Evolutionary conservation across 2,113 vertebrate genomes (phyloP).

Genomic region (Antechinus flavipes): DNA sequence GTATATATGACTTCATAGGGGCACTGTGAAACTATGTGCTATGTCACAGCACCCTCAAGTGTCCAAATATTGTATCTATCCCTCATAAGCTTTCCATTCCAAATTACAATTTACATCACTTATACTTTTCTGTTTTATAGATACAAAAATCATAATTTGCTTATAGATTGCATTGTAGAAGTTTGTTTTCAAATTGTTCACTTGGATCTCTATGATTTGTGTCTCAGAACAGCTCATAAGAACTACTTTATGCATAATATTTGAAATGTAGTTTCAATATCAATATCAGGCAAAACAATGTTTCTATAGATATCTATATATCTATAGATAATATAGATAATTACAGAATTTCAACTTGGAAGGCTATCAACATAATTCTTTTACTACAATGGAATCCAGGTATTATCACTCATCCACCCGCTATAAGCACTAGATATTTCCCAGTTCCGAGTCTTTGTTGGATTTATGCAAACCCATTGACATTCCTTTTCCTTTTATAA

Average conservation of each 20-base stretch:
- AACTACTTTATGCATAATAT: background rate
- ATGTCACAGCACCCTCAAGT: constrained; percentile 78
- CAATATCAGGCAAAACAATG: background rate
- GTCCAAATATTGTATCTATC: constrained; percentile 36
- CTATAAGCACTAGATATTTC: no score
- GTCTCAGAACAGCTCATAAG: background rate
- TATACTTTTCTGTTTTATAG: constrained; percentile 28
- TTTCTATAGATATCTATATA: background rate
- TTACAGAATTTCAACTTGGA: background rate
- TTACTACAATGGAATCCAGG: no score
- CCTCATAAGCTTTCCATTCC: background rate
- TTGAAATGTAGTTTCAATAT: no score
- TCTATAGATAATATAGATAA: no score
- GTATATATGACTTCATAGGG: background rate
- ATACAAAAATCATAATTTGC: background rate
- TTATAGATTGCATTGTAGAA: background rate
- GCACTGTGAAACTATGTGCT: background rate
- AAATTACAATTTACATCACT: background rate
- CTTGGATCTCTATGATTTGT: background rate
- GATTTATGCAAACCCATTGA: no score
- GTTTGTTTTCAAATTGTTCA: background rate
- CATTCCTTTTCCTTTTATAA: no score
- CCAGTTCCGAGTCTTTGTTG: no score
- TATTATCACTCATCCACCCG: no score
- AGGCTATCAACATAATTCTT: background rate